Percentiles rank a stretch among this genome's conserved stretches.
These are phyloP conservation scores for Torymus auratus DNA, from an alignment of 2,888 invertebrate species.

Conservation along the genomic window DNA sequence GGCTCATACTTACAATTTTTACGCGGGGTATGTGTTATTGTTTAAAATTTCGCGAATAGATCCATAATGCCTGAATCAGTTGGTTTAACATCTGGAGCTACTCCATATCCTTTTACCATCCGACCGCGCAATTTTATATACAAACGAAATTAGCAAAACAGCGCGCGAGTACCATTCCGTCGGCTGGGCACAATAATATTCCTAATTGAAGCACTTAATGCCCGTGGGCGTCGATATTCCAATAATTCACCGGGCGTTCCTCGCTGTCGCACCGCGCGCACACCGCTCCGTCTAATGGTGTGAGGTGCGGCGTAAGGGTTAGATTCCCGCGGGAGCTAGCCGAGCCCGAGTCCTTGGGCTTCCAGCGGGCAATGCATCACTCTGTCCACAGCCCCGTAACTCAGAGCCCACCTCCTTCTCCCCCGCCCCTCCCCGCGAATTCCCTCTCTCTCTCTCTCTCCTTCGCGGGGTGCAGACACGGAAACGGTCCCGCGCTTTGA, in stretches of 20 bases:
- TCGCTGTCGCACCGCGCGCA: constrained; percentile 59
- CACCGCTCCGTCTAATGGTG: constrained; percentile 50
- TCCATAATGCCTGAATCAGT: too few relatives aligned
- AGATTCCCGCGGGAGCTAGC: constrained; percentile 72
- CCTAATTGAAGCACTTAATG: constrained; percentile 74
- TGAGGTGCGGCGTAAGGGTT: constrained; percentile 72
- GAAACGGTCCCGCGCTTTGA: constrained; percentile 57
- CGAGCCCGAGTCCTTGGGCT: constrained; percentile 64
- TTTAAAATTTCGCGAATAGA: too few relatives aligned
- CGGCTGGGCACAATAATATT: constrained; percentile 62
- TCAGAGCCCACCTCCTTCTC: constrained; percentile 62
- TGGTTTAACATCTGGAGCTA: too few relatives aligned
- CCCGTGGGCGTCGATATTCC: constrained; percentile 74
- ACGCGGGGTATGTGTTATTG: too few relatives aligned
- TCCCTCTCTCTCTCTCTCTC: constrained; percentile 25
- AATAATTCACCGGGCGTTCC: constrained; percentile 72
- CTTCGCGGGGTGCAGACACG: constrained; percentile 45
- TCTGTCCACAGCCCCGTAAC: constrained; percentile 76
- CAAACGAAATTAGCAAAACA: constrained; percentile 25
- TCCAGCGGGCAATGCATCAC: constrained; percentile 74
- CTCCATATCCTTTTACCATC: too few relatives aligned
- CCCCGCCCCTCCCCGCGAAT: constrained; percentile 17
- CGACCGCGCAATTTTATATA: background rate
- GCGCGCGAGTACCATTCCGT: background rate
- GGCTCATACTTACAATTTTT: too few relatives aligned